Percentiles rank a stretch among this genome's conserved stretches.
Conservation (phyloP, 2,113 vertebrate genomes). For the Smithornis capensis region DNA sequence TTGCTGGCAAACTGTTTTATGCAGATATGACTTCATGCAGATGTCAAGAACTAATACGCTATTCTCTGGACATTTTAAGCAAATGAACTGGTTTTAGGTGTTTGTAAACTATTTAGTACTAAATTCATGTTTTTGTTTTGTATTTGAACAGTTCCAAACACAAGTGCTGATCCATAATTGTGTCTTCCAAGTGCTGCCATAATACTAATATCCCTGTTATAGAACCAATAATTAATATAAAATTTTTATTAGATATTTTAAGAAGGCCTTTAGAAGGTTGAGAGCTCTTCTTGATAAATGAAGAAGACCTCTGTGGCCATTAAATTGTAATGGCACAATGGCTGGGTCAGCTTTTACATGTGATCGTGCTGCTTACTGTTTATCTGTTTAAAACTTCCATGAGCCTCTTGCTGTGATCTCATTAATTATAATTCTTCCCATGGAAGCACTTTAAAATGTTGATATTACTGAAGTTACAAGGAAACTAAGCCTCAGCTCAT, state of each 20-base stretch:
- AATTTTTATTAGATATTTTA: not conserved
- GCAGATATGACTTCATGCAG: not conserved
- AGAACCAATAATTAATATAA: not conserved
- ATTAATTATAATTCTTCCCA: conserved; percentile 4
- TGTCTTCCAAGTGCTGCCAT: not conserved
- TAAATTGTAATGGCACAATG: not conserved
- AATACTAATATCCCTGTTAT: not conserved
- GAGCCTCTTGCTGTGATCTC: not conserved
- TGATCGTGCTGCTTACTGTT: not conserved
- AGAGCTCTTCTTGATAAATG: not conserved
- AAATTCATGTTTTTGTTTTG: not conserved
- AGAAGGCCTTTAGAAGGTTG: not conserved
- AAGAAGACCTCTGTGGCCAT: not conserved
- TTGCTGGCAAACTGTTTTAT: not conserved
- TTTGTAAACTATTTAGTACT: not conserved
- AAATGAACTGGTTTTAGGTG: not conserved
- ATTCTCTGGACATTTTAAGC: not conserved
- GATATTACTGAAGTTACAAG: not conserved
- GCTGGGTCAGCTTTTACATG: not conserved
- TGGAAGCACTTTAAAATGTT: conserved; percentile 12
- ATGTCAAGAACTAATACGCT: not conserved
- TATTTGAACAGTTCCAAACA: not conserved
- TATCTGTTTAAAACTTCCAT: not conserved
- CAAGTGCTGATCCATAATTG: not conserved
- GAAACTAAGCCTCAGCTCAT: not conserved